Evolutionary conservation across 2,797 vertebrate genomes (phyloP), one percentile per base, ranked within the genome.

Genomic region (Knipowitschia caucasica): DNA sequence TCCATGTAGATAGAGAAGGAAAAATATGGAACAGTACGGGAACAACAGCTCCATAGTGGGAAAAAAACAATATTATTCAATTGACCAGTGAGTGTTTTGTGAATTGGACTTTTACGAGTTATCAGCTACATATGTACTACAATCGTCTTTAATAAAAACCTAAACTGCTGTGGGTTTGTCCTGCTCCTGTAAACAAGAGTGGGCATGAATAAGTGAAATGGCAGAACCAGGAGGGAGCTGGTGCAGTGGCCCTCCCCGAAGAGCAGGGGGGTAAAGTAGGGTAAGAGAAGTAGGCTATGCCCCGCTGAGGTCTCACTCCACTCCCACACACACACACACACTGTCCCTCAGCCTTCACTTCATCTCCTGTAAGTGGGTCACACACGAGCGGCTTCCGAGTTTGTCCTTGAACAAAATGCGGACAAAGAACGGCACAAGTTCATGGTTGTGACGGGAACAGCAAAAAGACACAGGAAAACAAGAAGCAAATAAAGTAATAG

Each of bases 241-340:
- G 43, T 53, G 66, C 69, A 57, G 69, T 58, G 25, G 38, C 59
- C 36, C 65, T 74, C 50, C 29, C 45, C 42, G 47, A 72, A 67
- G 66, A 69, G 59, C 53, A 56, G 57, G 38, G 57, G 76, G 77
- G 80, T 69, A 85, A 87, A 87, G 83, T 89, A 89, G 88, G 83
- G 71, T 89, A 84, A 56, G 24, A 79, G 82, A 90, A 89, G 81
- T 89, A 89, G 88, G 89, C 87, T 89, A 88, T 75, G 82, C 62
- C 75, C 60, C 64, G 15, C 50, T 51, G 72, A 56, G 54, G 38
- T 62, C 43, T 64, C 55, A 64, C 61, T 29, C 49, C 56, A 57
- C n/a, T n/a, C n/a, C n/a, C 71, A 50, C 61, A 68, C 56, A 66
- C 47, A 74, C 24, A 77, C 71, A 78, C 62, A 77, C 43, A 80